Evolutionary conservation across 2,113 vertebrate genomes (phyloP).

Genomic region (Cervus canadensis): DNA sequence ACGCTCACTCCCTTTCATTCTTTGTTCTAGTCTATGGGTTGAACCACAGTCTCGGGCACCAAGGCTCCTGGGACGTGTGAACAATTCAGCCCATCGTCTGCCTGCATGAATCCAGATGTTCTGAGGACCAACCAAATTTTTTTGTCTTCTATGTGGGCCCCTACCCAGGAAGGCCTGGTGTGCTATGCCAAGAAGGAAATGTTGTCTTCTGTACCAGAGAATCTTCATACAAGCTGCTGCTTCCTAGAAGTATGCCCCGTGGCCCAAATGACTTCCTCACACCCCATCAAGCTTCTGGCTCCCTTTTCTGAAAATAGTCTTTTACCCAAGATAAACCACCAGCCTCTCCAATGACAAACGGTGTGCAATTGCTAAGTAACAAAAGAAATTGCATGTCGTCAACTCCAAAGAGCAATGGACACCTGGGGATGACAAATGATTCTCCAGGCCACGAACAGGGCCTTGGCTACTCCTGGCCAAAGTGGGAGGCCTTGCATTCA

Average conservation of each 20-base stretch:
- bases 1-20: too few relatives aligned
- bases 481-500: not conserved
- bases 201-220: not conserved
- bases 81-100: not conserved
- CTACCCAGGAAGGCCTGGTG: not conserved
- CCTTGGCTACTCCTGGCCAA: not conserved
- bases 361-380: too few relatives aligned
- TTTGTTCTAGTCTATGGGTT: rapidly evolving
- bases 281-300: not conserved
- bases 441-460: not conserved
- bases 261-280: not conserved
- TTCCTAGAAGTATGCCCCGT: not conserved
- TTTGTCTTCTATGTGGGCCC: not conserved
- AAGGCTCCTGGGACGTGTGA: not conserved
- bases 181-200: not conserved
- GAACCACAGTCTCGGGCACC: not conserved
- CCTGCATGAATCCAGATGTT: not conserved
- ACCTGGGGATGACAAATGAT: not conserved
- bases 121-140: too few relatives aligned
- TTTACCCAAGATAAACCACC: not conserved
- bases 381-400: not conserved
- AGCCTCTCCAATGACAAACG: not conserved
- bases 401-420: constrained; percentile 2
- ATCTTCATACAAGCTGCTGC: not conserved
- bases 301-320: not conserved